phyloP scores from a whole-genome alignment of 92 coral and sea anemone genomes.

The Actinostola sp. region DNA sequence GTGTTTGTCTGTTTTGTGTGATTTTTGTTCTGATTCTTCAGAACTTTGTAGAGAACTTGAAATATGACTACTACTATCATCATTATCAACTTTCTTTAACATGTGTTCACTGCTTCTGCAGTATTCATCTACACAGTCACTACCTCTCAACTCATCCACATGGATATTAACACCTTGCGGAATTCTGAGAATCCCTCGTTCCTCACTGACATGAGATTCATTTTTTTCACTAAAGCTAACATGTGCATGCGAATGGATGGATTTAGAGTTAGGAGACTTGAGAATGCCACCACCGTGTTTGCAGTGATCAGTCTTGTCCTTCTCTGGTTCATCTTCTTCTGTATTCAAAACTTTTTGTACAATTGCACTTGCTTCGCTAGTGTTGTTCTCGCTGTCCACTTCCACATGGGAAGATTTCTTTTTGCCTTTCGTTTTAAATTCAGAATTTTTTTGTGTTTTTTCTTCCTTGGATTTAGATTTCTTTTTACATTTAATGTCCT shows the following conservation, averaged over 20 bases:
- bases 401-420: slow-evolving; percentile 17
- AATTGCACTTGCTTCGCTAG: slow-evolving; percentile 24
- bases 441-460: slow-evolving; percentile 22
- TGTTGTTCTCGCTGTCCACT: slow-evolving; percentile 7
- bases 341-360: slow-evolving; percentile 34
- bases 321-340: slow-evolving; percentile 11
- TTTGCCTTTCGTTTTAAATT: slow-evolving; percentile 32
- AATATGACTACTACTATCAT: background rate
- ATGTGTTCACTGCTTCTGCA: slow-evolving; percentile 13
- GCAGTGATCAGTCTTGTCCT: slow-evolving; percentile 5
- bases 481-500: slow-evolving; percentile 11
- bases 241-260: slow-evolving; percentile 7
- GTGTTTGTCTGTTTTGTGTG: slow-evolving; percentile 2
- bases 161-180: slow-evolving; percentile 68
- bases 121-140: slow-evolving; percentile 9
- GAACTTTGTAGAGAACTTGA: background rate
- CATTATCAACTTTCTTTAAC: slow-evolving; percentile 14
- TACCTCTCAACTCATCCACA: slow-evolving; percentile 1
- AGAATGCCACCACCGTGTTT: slow-evolving; percentile 28
- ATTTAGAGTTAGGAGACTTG: slow-evolving; percentile 15
- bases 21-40: slow-evolving; percentile 5
- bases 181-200: slow-evolving; percentile 74
- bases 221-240: slow-evolving; percentile 25
- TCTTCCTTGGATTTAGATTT: slow-evolving; percentile 20
- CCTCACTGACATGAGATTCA: slow-evolving; percentile 16